Base-by-base conservation (phyloP, 30 jellyfish, hydroid and myxozoan species). In the Pseudorhiza aurosa region DNA sequence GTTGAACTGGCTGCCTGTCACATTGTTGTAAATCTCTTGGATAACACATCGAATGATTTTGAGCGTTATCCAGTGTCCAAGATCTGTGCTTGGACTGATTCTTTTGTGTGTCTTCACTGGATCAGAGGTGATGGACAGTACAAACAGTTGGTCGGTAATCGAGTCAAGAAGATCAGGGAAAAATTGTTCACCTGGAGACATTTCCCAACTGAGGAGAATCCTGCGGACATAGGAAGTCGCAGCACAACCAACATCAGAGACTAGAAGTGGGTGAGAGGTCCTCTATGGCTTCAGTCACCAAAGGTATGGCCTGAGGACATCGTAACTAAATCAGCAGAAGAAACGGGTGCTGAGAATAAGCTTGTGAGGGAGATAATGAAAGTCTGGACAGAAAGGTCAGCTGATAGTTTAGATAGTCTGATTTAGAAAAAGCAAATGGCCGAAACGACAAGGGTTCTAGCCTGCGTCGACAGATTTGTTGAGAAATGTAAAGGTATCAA, bases 1-100 rank as follows among this genome's bases (percentile, higher is more conserved):
- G 39, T 87, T 63, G 96, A 87, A 46, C 91, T 80, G 37, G 84
- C 50, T 17, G 87, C 93, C 1, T 81, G 91, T 17, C 91, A 70
- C 67, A 88, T 81, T 87, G 81, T 53, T 5, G 81, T 77, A 8
- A 88, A 79, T 81, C 27, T 55, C 8, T 36, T 88, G 33, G 72
- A 45, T 18, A 88, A 88, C 58, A 37, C 75, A 37, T 12, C 45
- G 4, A 44, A 71, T 7, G 95, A 90, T 3, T 67, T 68, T 7
- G 65, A 72, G 40, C 62, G 14, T 11, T 79, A 8, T n/a, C 60
- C 59, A 26, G 32, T 88, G 37, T 9, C 53, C 7, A 17, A 19
- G 25, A 49, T 29, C 15, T 32, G 37, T 32, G 95, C 85, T 17
- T 88, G 96, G 90, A 51, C 75, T 15, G 97, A 82, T 33, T 33